phyloP scores from a whole-genome alignment of 2,888 invertebrate genomes.

The Tenthredo notha region DNA sequence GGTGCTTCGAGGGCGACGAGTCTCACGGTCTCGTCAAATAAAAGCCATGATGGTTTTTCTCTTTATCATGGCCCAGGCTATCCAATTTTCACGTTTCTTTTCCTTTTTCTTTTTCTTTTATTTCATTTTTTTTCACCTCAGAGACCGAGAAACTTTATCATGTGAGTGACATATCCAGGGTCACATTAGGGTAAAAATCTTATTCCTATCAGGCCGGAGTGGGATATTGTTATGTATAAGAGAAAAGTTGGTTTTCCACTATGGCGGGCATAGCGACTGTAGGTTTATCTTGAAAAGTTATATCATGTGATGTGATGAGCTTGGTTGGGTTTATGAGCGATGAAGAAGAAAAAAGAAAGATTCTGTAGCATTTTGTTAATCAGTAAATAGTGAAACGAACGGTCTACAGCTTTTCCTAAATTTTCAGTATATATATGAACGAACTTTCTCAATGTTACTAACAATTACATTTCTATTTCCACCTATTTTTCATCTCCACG shows the following conservation, averaged over 20 bases:
- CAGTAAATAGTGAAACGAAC: not conserved
- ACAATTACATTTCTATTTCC: not conserved
- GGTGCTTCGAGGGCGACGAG: not conserved
- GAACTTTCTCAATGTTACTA: not conserved
- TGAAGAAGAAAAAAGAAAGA: not conserved
- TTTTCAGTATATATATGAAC: not conserved
- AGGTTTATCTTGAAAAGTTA: not conserved
- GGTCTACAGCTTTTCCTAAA: not conserved
- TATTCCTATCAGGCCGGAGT: not conserved
- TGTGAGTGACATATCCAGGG: not conserved
- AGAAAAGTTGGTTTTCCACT: conserved; percentile 12
- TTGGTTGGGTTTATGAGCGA: not conserved
- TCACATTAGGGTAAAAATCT: conserved; percentile 10
- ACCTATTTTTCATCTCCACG: not conserved
- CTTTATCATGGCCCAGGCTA: not conserved
- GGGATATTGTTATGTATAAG: not conserved
- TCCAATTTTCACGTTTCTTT: conserved; percentile 26
- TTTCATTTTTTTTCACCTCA: not conserved
- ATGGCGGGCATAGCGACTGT: not conserved
- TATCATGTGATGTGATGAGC: not conserved
- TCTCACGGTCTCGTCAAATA: conserved; percentile 5
- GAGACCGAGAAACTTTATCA: conserved; percentile 7
- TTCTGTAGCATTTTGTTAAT: not conserved
- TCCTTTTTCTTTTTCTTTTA: not conserved
- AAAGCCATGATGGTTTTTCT: not conserved